These are phyloP conservation scores for Embiotoca jacksoni DNA, from an alignment of 2,113 vertebrate genomes.

Conservation along the genomic window DNA sequence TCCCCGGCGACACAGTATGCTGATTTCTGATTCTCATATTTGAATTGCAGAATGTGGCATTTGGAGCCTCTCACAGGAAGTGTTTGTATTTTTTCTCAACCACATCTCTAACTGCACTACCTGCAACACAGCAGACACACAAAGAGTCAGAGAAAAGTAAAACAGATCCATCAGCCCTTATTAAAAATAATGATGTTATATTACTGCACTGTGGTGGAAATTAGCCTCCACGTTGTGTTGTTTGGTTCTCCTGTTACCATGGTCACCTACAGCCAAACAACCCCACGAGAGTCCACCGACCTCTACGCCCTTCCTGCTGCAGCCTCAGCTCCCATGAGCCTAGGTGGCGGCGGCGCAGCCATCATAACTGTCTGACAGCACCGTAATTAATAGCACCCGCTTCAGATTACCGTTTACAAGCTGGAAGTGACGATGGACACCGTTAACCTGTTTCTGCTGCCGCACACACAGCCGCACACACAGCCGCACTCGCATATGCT, in stretches of 20 bases:
- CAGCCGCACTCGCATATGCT: no score
- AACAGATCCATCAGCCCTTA: no score
- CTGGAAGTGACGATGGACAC: not conserved
- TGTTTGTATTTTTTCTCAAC: not conserved
- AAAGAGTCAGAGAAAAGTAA: no score
- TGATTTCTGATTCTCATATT: constrained; percentile 36
- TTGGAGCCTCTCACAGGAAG: constrained; percentile 17
- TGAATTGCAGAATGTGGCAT: constrained; percentile 40
- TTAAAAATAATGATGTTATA: no score
- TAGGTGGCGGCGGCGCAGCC: not conserved
- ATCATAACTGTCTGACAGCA: constrained; percentile 11
- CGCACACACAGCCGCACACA: not conserved
- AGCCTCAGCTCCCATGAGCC: not conserved
- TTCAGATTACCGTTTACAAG: constrained; percentile 28
- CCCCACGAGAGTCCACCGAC: no score
- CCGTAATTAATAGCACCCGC: constrained; percentile 31
- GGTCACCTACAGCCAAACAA: constrained; percentile 5
- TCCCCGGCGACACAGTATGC: not conserved
- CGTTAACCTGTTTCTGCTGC: constrained; percentile 32
- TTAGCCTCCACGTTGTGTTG: not conserved
- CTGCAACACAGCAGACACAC: no score
- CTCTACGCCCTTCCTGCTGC: constrained; percentile 17
- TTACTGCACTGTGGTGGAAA: not conserved
- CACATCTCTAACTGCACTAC: no score
- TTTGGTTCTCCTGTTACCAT: constrained; percentile 24